Evolutionary conservation across 2,888 invertebrate genomes (phyloP).

Genomic region (Coelinius sp.): DNA sequence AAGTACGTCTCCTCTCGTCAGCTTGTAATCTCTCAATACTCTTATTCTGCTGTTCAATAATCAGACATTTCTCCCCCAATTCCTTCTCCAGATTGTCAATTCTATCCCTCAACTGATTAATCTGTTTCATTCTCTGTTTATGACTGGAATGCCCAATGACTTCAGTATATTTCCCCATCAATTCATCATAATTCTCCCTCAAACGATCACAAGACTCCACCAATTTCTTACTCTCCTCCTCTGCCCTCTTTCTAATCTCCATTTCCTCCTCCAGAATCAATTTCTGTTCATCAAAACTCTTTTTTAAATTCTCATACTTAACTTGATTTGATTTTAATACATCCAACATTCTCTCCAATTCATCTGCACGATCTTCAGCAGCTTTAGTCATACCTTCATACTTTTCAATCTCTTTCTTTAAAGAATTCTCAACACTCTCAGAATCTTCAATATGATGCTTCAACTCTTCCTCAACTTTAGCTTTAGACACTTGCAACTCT

Average conservation of each 20-base stretch:
- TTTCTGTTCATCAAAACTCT: constrained; percentile 32
- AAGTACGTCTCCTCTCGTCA: constrained; percentile 57
- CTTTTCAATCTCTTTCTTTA: constrained; percentile 42
- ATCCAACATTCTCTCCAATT: background rate
- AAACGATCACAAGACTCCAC: constrained; percentile 67
- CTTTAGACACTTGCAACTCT: constrained; percentile 54
- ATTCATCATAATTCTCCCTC: constrained; percentile 71
- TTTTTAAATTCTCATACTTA: constrained; percentile 24
- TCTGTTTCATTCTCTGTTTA: constrained; percentile 77
- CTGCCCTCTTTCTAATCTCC: constrained; percentile 34
- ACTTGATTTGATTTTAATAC: background rate
- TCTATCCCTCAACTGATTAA: constrained; percentile 71
- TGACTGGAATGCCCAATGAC: constrained; percentile 78
- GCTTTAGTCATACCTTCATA: constrained; percentile 40
- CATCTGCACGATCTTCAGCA: constrained; percentile 45
- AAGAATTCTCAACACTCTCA: constrained; percentile 34
- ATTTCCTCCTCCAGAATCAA: constrained; percentile 39
- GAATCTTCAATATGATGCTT: constrained; percentile 36
- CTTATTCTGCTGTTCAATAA: constrained; percentile 63
- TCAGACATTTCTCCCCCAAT: constrained; percentile 52
- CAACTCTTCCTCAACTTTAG: constrained; percentile 55
- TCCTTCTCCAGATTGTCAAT: constrained; percentile 71
- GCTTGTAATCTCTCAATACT: constrained; percentile 69
- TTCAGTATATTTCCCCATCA: constrained; percentile 74
- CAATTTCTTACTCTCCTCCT: constrained; percentile 52